These are phyloP conservation scores for Ceryle rudis DNA, from an alignment of 2,797 vertebrate genomes.

Conservation along the genomic window DNA sequence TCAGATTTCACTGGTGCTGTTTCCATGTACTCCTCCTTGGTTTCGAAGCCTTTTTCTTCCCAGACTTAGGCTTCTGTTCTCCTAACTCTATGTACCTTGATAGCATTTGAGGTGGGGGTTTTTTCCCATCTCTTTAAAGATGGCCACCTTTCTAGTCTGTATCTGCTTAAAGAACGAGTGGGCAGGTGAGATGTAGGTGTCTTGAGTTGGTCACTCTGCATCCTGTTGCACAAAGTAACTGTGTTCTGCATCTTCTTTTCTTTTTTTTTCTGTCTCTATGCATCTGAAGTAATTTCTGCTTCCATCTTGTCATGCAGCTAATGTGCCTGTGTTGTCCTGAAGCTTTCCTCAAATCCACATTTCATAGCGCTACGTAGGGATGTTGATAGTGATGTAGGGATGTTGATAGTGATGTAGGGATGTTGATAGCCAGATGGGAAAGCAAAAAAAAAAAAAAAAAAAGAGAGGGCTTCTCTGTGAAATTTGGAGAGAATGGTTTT, in stretches of 20 bases:
- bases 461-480: background rate
- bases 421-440: background rate
- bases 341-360: background rate
- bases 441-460: background rate
- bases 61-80: background rate
- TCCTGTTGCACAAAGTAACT: background rate
- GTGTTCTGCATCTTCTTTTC: background rate
- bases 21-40: background rate
- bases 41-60: background rate
- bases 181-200: background rate
- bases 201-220: background rate
- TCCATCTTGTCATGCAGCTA: background rate
- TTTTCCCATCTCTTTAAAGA: background rate
- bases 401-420: background rate
- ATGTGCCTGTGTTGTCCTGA: background rate
- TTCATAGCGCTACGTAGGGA: background rate
- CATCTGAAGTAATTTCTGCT: background rate
- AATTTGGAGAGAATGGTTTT: accelerated
- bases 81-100: background rate
- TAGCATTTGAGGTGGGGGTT: background rate
- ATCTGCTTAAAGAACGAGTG: background rate
- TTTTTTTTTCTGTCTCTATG: background rate
- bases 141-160: background rate
- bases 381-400: too few relatives aligned
- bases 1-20: background rate